A percentile compares a stretch with the other conserved stretches of the same genome.
Conservation (phyloP, 2,113 vertebrate genomes). For the Rhegmatorhina hoffmannsi region DNA sequence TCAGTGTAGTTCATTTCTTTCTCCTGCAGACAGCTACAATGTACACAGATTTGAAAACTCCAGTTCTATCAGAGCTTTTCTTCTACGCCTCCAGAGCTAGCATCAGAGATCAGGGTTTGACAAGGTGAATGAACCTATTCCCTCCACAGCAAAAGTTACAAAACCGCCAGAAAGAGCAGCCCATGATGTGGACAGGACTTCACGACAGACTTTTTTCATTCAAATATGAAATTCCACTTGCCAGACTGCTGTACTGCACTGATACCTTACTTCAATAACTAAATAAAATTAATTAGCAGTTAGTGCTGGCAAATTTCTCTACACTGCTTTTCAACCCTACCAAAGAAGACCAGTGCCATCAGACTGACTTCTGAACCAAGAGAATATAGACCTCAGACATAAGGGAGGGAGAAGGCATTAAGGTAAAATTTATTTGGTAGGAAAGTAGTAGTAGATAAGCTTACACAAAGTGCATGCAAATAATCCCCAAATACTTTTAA, state of each 20-base stretch:
- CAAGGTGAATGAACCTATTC: not conserved
- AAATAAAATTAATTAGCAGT: not conserved
- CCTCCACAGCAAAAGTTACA: not conserved
- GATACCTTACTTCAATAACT: not conserved
- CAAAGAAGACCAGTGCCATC: not conserved
- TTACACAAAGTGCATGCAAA: not conserved
- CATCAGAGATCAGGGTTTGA: not conserved
- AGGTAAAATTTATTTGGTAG: not conserved
- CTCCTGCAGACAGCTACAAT: not conserved
- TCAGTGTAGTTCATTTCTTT: not conserved
- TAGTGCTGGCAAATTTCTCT: not conserved
- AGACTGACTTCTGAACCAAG: not conserved
- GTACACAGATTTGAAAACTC: not conserved
- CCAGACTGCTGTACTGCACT: not conserved
- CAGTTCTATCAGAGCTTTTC: not conserved
- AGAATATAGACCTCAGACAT: not conserved
- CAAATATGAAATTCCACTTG: not conserved
- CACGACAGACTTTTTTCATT: not conserved
- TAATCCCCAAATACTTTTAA: not conserved
- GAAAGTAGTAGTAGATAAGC: not conserved
- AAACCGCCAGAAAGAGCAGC: not conserved
- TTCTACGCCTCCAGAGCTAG: not conserved
- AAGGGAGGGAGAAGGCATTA: not conserved
- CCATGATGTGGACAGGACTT: not conserved
- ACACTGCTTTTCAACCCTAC: not conserved